Evolutionary conservation across 2,797 vertebrate species (phyloP).

Genomic region (Amblyopsis hoosieri): DNA sequence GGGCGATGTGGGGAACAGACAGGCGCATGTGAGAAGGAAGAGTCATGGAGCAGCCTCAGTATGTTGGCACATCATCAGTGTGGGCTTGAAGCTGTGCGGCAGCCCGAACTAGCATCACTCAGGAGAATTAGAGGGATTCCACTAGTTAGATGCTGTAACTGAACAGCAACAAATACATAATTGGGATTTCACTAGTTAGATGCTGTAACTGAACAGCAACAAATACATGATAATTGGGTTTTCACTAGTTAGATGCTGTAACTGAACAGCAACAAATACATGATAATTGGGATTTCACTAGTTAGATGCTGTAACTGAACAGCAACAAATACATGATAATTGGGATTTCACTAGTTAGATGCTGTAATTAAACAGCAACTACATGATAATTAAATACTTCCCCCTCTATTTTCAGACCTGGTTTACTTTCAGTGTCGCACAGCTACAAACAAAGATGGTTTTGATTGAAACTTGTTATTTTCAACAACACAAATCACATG

Average conservation of each 20-base stretch:
- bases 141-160: background rate
- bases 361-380: background rate
- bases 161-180: background rate
- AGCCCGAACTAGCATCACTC: conserved; percentile 13
- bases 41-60: conserved; percentile 16
- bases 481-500: conserved; percentile 66
- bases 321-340: background rate
- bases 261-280: background rate
- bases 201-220: background rate
- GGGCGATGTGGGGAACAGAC: background rate
- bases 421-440: conserved; percentile 64
- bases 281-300: no score
- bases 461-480: conserved; percentile 61
- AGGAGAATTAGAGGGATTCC: background rate
- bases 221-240: no score
- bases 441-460: conserved; percentile 48
- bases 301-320: background rate
- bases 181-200: no score
- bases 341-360: no score
- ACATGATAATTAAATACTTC: background rate
- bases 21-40: conserved; percentile 7
- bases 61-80: conserved; percentile 8
- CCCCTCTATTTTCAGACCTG: conserved; percentile 24
- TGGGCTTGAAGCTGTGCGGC: conserved; percentile 57
- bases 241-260: no score